Conservation (phyloP, 2,113 vertebrate species). For the Alaudala cheleensis region DNA sequence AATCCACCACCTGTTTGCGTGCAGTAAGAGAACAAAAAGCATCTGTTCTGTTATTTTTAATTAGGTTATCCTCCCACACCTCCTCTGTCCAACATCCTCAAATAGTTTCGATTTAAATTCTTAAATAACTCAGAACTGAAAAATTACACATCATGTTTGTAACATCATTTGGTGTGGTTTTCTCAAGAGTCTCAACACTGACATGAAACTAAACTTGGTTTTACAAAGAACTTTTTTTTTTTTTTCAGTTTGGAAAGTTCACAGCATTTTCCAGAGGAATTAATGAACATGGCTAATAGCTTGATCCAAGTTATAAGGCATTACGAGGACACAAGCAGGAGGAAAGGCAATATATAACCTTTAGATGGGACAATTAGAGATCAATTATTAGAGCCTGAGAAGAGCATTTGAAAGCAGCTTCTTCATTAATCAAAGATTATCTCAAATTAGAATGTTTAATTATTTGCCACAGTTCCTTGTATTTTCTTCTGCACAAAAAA, state of each 20-base stretch:
- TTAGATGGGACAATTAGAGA: slow-evolving; percentile 64
- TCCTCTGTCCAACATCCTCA: neutral
- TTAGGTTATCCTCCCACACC: slow-evolving; percentile 4
- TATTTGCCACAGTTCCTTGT: slow-evolving; percentile 34
- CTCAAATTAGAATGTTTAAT: slow-evolving; percentile 64
- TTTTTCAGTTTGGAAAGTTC: slow-evolving; percentile 24
- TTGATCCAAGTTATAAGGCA: slow-evolving; percentile 30
- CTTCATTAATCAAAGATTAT: slow-evolving; percentile 66
- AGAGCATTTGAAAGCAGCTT: slow-evolving; percentile 30
- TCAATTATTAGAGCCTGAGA: slow-evolving; percentile 59
- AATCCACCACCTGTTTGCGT: neutral
- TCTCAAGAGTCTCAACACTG: neutral
- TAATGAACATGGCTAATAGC: slow-evolving; percentile 63
- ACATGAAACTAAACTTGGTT: neutral
- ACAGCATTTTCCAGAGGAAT: slow-evolving; percentile 50
- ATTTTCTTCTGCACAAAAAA: neutral
- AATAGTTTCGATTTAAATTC: neutral
- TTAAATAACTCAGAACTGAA: neutral
- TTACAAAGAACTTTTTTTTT: neutral
- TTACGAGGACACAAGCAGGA: slow-evolving; percentile 57
- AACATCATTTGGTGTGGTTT: neutral
- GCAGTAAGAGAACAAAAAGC: slow-evolving; percentile 1
- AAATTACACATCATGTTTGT: neutral
- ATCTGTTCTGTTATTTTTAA: slow-evolving; percentile 17
- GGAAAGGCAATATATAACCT: slow-evolving; percentile 70